Evolutionary conservation across 2,113 vertebrate genomes (phyloP).

Genomic region (Psettodes erumei): DNA sequence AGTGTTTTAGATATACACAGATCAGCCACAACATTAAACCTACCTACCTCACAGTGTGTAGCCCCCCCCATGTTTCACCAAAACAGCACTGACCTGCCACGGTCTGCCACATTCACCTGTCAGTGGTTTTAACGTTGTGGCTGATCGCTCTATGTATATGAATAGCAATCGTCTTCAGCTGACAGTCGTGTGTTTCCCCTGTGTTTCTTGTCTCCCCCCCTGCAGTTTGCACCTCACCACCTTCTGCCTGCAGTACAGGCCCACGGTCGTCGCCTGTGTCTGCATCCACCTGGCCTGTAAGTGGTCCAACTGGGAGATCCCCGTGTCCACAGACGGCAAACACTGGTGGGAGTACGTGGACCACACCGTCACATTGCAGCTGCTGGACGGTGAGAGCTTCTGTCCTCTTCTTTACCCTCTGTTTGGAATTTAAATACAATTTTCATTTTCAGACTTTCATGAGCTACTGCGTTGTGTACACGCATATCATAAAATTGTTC

Average conservation of each 20-base stretch:
- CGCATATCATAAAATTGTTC: background rate
- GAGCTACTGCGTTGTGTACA: background rate
- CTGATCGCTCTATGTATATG: background rate
- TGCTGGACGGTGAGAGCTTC: conserved; percentile 90
- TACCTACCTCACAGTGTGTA: too few species aligned
- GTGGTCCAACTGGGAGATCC: conserved; percentile 99
- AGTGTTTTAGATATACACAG: background rate
- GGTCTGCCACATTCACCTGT: too few species aligned
- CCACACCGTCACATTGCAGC: conserved; percentile 92
- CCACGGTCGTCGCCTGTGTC: conserved; percentile 97
- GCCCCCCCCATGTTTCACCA: too few species aligned
- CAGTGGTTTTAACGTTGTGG: background rate
- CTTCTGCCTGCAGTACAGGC: conserved; percentile 99
- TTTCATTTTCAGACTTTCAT: background rate
- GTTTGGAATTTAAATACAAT: background rate
- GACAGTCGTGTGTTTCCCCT: background rate
- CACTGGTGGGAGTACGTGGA: conserved; percentile 99
- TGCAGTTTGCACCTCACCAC: conserved; percentile 98
- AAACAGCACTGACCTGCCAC: too few species aligned
- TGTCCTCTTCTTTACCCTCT: fast-evolving
- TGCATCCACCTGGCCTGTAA: conserved; percentile 99
- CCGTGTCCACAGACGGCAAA: conserved; percentile 96
- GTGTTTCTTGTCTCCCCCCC: conserved; percentile 43
- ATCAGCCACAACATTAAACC: background rate
- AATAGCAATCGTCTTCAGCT: background rate